phyloP scores from a whole-genome alignment of 2,888 invertebrate species.

The Autographa gamma region DNA sequence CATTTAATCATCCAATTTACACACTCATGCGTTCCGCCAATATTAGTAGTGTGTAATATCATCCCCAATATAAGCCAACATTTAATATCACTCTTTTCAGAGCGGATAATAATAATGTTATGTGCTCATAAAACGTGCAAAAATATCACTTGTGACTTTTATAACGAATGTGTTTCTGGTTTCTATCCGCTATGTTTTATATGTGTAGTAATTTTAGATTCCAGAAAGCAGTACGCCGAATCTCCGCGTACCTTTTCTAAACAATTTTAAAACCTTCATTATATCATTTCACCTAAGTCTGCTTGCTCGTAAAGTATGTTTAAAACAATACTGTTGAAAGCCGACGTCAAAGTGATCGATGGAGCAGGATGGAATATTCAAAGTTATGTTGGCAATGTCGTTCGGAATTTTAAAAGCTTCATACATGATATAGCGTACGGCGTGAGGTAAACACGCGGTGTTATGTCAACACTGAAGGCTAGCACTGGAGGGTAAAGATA shows the following conservation, averaged over 20 bases:
- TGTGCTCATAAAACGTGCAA: slow-evolving; percentile 54
- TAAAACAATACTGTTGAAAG: slow-evolving; percentile 31
- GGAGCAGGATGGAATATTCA: slow-evolving; percentile 30
- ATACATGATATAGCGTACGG: slow-evolving; percentile 22
- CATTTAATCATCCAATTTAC: slow-evolving; percentile 23
- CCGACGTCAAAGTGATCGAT: slow-evolving; percentile 36
- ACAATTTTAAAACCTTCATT: slow-evolving; percentile 1
- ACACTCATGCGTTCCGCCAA: slow-evolving; percentile 13
- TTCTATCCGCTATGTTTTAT: slow-evolving; percentile 41
- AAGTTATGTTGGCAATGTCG: slow-evolving; percentile 23
- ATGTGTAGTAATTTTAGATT: slow-evolving; percentile 54
- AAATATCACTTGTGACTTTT: slow-evolving; percentile 52
- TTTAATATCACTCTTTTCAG: slow-evolving; percentile 45
- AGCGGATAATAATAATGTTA: slow-evolving; percentile 52
- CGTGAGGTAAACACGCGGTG: neutral
- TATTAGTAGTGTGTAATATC: slow-evolving; percentile 30
- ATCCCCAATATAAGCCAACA: slow-evolving; percentile 14
- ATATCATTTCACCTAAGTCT: slow-evolving; percentile 12
- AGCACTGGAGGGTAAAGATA: slow-evolving; percentile 17
- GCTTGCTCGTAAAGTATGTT: slow-evolving; percentile 28
- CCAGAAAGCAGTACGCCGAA: slow-evolving; percentile 23
- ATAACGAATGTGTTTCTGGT: slow-evolving; percentile 53
- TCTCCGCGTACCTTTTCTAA: slow-evolving; percentile 32
- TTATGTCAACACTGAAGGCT: slow-evolving; percentile 23
- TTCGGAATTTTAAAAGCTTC: slow-evolving; percentile 39